A percentile compares a stretch with the other conserved stretches of the same genome.
These are phyloP conservation scores for Blastobasis adustella DNA, from an alignment of 2,888 invertebrate genomes.

Conservation along the genomic window DNA sequence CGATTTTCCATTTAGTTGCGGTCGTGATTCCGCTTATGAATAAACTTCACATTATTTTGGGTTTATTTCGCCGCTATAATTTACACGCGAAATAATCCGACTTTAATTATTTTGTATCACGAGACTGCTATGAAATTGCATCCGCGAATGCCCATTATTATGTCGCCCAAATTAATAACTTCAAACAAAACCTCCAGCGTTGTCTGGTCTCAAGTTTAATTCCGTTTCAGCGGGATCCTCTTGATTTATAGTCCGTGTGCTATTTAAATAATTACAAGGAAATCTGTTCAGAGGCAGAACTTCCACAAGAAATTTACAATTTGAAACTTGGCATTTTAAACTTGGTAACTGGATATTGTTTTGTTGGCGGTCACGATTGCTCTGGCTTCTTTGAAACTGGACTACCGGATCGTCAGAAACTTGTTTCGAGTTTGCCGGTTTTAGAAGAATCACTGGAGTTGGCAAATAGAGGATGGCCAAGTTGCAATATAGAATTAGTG, in stretches of 20 bases:
- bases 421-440: too few species aligned
- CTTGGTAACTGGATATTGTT: neutral
- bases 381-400: too few species aligned
- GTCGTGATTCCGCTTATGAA: neutral
- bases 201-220: slow-evolving; percentile 1
- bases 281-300: neutral
- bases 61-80: neutral
- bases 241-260: slow-evolving; percentile 2
- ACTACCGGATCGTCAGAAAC: too few species aligned
- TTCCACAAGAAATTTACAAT: neutral
- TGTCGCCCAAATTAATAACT: neutral
- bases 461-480: too few species aligned
- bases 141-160: neutral
- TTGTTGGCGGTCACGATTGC: neutral
- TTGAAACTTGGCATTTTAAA: neutral
- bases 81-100: neutral
- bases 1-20: neutral
- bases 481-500: too few species aligned
- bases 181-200: neutral
- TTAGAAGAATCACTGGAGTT: too few species aligned
- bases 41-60: neutral
- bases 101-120: neutral
- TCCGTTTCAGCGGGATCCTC: neutral
- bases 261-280: slow-evolving; percentile 8
- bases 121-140: neutral